phyloP scores from a whole-genome alignment of 2,888 invertebrate genomes.

The Mycogona germanica region DNA sequence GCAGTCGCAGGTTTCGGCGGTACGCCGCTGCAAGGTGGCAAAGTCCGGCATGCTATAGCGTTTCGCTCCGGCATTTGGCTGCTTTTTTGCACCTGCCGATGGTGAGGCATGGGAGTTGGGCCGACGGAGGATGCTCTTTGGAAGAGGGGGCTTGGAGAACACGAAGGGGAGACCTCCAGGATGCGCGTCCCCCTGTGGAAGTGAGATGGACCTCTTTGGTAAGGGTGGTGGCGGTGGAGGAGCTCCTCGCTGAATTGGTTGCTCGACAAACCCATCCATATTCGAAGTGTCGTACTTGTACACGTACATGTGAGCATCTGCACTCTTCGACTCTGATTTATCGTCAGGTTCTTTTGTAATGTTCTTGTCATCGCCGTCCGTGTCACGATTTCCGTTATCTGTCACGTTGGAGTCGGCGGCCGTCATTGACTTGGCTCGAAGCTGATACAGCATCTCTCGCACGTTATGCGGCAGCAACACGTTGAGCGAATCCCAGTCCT shows the following conservation, averaged over 20 bases:
- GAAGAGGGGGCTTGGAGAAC: conserved; percentile 50
- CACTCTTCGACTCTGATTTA: conserved; percentile 29
- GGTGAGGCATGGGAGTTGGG: conserved; percentile 29
- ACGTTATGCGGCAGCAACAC: conserved; percentile 77
- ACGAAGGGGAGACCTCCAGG: conserved; percentile 36
- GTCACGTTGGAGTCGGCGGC: not conserved
- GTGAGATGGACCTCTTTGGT: conserved; percentile 54
- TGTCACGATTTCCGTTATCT: too few relatives aligned
- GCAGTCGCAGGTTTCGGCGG: not conserved
- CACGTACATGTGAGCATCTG: conserved; percentile 66
- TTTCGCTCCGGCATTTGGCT: conserved; percentile 31
- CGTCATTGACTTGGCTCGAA: not conserved
- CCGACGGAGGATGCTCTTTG: conserved; percentile 57
- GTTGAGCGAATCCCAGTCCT: conserved; percentile 87
- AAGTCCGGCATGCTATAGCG: conserved; percentile 64
- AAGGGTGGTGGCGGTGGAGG: conserved; percentile 39
- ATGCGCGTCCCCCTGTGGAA: conserved; percentile 38
- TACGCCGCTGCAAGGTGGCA: conserved; percentile 25
- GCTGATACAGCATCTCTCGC: conserved; percentile 56
- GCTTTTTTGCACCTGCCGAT: conserved; percentile 22
- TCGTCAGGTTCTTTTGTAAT: not conserved
- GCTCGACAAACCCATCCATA: conserved; percentile 46
- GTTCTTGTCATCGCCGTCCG: not conserved
- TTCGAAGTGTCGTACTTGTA: conserved; percentile 65
- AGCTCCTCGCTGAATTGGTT: conserved; percentile 13